Percentiles rank a stretch among this genome's conserved stretches.
Evolutionary conservation across 1,140 invertebrate species (phyloP).

Genomic region (Gonatopus flavifemur): DNA sequence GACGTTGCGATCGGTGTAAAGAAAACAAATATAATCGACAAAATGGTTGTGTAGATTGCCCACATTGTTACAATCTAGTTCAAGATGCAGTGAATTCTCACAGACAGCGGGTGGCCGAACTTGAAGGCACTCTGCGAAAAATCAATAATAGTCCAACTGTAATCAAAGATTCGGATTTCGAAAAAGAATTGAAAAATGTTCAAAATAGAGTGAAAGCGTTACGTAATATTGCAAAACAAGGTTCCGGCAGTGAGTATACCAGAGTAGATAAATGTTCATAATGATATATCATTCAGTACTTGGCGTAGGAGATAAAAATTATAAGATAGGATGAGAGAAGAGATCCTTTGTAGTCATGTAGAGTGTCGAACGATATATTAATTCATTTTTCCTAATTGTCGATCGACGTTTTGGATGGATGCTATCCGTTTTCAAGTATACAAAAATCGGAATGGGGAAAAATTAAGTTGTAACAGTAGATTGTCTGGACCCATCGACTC

Average conservation of each 20-base stretch:
- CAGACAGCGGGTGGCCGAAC: slow-evolving; percentile 71
- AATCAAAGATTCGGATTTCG: slow-evolving; percentile 83
- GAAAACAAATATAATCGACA: slow-evolving; percentile 89
- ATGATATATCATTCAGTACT: too few species aligned
- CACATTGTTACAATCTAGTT: slow-evolving; percentile 90
- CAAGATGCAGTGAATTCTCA: slow-evolving; percentile 85
- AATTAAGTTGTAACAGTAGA: too few species aligned
- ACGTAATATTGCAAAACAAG: slow-evolving; percentile 68
- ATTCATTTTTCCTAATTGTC: not conserved
- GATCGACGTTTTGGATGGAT: too few species aligned
- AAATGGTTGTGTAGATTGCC: slow-evolving; percentile 85
- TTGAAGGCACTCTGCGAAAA: slow-evolving; percentile 70
- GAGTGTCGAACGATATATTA: too few species aligned
- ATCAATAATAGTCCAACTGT: slow-evolving; percentile 76
- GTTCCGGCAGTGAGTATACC: slow-evolving; percentile 64
- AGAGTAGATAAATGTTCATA: too few species aligned
- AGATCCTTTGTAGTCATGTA: too few species aligned
- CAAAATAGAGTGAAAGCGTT: slow-evolving; percentile 71
- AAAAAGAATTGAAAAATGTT: slow-evolving; percentile 72
- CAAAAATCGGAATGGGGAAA: too few species aligned
- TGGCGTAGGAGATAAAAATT: too few species aligned
- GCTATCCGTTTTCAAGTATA: too few species aligned
- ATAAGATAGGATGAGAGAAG: too few species aligned
- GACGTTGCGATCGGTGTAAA: slow-evolving; percentile 89
- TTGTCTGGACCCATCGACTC: too few species aligned